phyloP scores from a whole-genome alignment of 2,113 vertebrate genomes.

The Corythornis madagascariensis region DNA sequence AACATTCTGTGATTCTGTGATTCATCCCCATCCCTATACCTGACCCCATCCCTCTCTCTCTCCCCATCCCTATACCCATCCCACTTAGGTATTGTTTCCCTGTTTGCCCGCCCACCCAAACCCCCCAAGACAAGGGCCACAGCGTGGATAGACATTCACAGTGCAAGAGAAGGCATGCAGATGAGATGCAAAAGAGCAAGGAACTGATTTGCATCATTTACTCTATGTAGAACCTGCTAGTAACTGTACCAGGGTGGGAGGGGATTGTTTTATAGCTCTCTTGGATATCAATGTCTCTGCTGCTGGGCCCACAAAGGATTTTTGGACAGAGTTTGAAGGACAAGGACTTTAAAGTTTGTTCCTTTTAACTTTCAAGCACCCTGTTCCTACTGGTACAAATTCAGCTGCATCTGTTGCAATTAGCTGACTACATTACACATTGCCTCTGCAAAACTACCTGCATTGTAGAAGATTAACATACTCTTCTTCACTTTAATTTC shows the following conservation, averaged over 20 bases:
- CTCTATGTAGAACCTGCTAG: neutral
- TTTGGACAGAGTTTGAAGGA: neutral
- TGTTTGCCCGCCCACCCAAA: rapidly evolving
- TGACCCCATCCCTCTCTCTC: too few relatives aligned
- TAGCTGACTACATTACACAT: neutral
- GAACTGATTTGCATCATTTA: neutral
- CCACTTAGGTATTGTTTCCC: rapidly evolving
- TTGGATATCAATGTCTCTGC: neutral
- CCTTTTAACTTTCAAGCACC: neutral
- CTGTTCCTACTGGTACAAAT: neutral
- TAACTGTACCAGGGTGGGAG: rapidly evolving
- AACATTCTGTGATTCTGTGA: too few relatives aligned
- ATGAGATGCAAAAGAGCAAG: neutral
- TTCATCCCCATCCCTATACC: too few relatives aligned
- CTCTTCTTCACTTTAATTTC: neutral
- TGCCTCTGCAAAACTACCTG: neutral
- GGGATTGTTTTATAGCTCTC: neutral
- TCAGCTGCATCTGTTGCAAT: neutral
- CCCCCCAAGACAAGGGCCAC: neutral
- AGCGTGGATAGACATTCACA: rapidly evolving
- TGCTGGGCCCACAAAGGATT: neutral
- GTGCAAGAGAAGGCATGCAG: neutral
- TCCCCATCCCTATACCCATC: too few relatives aligned
- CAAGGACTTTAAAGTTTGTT: neutral
- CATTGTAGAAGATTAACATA: neutral